These are phyloP conservation scores for Gavialis gangeticus DNA, from an alignment of 2,113 vertebrate species.

Conservation along the genomic window DNA sequence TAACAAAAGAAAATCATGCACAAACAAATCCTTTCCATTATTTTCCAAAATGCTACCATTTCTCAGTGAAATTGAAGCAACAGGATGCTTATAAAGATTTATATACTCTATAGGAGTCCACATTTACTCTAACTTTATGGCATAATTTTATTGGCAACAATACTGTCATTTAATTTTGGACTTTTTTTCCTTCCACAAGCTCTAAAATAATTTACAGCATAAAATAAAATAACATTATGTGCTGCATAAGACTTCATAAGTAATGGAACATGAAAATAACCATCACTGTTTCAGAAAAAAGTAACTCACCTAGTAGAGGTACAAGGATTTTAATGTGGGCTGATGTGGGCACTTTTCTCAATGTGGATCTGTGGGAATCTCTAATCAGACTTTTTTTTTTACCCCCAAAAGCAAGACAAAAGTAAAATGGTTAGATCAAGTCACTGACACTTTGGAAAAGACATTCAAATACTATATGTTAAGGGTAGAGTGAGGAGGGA, in stretches of 20 bases:
- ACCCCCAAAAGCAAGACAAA: background rate
- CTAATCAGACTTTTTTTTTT: background rate
- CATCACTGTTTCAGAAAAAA: background rate
- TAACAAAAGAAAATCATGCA: background rate
- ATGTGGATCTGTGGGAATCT: background rate
- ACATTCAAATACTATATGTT: background rate
- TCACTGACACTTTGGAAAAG: background rate
- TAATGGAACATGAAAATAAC: slow-evolving; percentile 12
- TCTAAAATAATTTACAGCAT: slow-evolving; percentile 31
- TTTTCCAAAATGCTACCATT: background rate
- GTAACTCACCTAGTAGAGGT: background rate
- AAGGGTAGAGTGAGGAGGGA: background rate
- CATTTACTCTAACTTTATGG: background rate
- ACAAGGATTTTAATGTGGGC: background rate
- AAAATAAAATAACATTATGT: slow-evolving; percentile 5
- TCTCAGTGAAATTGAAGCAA: background rate
- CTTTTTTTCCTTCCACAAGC: background rate
- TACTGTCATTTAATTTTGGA: background rate
- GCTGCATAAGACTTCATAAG: slow-evolving; percentile 11
- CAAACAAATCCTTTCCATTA: background rate
- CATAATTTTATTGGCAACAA: background rate
- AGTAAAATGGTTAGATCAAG: background rate
- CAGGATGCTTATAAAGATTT: background rate
- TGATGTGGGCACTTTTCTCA: background rate
- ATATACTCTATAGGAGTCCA: background rate